A percentile compares a stretch with the other conserved stretches of the same genome.
These are phyloP conservation scores for Coregonus clupeaformis DNA, from an alignment of 2,113 vertebrate species.

Conservation along the genomic window DNA sequence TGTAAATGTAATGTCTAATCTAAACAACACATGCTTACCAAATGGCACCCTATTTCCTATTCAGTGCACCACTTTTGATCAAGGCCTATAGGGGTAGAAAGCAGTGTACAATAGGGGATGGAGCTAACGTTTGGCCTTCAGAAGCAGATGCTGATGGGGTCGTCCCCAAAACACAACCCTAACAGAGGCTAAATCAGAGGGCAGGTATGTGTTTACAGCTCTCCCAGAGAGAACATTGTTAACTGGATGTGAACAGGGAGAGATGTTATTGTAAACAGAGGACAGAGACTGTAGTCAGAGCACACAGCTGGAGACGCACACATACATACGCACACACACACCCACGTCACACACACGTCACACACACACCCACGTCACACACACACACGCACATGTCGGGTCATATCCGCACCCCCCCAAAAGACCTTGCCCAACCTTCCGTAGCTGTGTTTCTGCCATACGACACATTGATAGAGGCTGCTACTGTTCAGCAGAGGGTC, in stretches of 20 bases:
- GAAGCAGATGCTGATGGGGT: not conserved
- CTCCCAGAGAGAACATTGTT: not conserved
- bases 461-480: too few species aligned
- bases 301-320: not conserved
- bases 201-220: too few species aligned
- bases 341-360: too few species aligned
- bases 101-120: too few species aligned
- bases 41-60: too few species aligned
- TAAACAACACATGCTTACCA: not conserved
- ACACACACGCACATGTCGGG: not conserved
- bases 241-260: not conserved
- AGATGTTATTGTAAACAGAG: constrained; percentile 1
- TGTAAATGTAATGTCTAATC: too few species aligned
- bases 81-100: too few species aligned
- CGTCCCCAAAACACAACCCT: not conserved
- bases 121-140: not conserved
- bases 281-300: not conserved
- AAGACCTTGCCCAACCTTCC: too few species aligned
- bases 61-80: too few species aligned
- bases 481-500: too few species aligned
- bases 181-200: not conserved
- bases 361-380: not conserved
- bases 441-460: too few species aligned
- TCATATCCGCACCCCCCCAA: not conserved
- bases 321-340: not conserved